Percentiles rank a stretch among this genome's conserved stretches.
phyloP scores from a whole-genome alignment of 2,888 invertebrate species.

The Amorpha juglandis region DNA sequence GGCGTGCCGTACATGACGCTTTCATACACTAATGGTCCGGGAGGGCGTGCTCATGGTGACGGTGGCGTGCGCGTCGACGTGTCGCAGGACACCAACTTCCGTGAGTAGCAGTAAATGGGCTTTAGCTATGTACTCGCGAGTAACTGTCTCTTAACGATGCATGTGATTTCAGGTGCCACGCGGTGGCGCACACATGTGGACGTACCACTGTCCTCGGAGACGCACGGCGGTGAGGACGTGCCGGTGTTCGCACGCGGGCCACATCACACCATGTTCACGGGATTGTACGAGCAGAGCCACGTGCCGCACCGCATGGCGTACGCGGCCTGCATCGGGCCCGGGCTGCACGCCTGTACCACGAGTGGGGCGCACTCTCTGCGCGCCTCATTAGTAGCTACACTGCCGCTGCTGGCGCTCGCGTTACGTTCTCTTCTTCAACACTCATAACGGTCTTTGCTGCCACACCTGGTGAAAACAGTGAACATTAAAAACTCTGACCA shows the following conservation, averaged over 20 bases:
- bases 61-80: conserved; percentile 80
- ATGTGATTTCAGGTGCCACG: conserved; percentile 37
- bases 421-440: background rate
- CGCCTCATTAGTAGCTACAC: background rate
- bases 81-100: conserved; percentile 57
- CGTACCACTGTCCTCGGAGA: conserved; percentile 84
- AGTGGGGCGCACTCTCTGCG: conserved; percentile 32
- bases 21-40: conserved; percentile 82
- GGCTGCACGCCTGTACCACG: conserved; percentile 68
- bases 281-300: conserved; percentile 90
- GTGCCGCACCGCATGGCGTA: conserved; percentile 90
- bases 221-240: conserved; percentile 92
- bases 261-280: conserved; percentile 89
- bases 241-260: conserved; percentile 89
- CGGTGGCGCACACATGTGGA: conserved; percentile 69
- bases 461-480: background rate
- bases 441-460: background rate
- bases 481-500: background rate
- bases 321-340: conserved; percentile 88
- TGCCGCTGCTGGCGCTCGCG: conserved; percentile 4
- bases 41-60: conserved; percentile 83
- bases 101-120: conserved; percentile 49
- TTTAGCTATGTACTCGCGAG: background rate
- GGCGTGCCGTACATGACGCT: conserved; percentile 82
- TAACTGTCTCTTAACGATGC: background rate